phyloP scores from a whole-genome alignment of 2,113 vertebrate species.

The Colossoma macropomum region DNA sequence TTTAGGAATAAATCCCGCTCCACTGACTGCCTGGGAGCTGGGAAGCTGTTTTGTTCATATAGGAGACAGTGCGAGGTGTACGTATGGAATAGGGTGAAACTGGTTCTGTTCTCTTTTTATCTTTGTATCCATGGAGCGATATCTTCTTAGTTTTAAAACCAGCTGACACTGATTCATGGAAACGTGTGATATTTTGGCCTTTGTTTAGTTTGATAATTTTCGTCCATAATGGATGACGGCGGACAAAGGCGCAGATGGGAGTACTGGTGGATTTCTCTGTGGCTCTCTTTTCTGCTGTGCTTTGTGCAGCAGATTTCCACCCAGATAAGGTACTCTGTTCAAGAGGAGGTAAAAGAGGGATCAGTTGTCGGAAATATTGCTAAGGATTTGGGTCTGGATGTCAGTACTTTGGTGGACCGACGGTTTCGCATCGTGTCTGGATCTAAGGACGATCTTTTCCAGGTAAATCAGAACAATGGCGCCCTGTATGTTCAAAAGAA shows the following conservation, averaged over 20 bases:
- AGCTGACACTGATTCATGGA: background rate
- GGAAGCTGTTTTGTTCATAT: slow-evolving; percentile 50
- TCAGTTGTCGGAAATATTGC: slow-evolving; percentile 73
- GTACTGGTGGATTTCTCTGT: slow-evolving; percentile 11
- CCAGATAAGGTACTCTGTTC: slow-evolving; percentile 68
- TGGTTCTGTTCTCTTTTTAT: too few relatives aligned
- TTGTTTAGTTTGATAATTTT: background rate
- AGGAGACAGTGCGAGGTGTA: background rate
- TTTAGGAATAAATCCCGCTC: background rate
- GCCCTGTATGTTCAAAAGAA: slow-evolving; percentile 62
- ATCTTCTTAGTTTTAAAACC: background rate
- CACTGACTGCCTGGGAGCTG: background rate
- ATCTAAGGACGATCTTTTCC: slow-evolving; percentile 55
- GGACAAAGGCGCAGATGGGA: slow-evolving; percentile 34
- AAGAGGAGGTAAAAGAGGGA: slow-evolving; percentile 68
- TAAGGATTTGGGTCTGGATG: slow-evolving; percentile 72
- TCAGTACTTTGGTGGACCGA: slow-evolving; percentile 55
- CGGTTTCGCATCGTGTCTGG: slow-evolving; percentile 68
- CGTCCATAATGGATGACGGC: slow-evolving; percentile 14
- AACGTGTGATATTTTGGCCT: background rate
- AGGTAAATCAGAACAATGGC: slow-evolving; percentile 70
- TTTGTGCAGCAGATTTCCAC: slow-evolving; percentile 59
- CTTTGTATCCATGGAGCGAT: background rate
- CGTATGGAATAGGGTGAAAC: background rate
- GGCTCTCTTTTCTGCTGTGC: slow-evolving; percentile 37